Conservation (phyloP, 2,888 invertebrate genomes). For the Tetragonisca angustula region DNA sequence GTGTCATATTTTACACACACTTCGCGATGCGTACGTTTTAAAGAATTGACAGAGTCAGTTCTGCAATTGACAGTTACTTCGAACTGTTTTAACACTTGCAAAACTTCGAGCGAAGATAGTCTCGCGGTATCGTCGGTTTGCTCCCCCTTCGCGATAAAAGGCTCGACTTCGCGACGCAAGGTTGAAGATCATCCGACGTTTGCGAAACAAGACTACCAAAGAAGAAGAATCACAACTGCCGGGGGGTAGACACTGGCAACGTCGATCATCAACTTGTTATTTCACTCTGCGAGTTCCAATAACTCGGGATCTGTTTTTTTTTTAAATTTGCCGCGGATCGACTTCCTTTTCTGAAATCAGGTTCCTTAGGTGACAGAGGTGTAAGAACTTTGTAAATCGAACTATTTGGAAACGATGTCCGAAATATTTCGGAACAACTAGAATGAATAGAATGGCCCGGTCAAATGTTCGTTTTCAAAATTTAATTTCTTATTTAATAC, state of each 20-base stretch:
- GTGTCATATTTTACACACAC: background rate
- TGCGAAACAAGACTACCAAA: background rate
- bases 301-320: background rate
- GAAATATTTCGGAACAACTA: background rate
- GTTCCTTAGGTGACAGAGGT: background rate
- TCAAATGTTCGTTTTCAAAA: background rate
- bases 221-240: background rate
- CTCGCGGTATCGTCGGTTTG: conserved; percentile 10
- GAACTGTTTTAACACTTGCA: too few species aligned
- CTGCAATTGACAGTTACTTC: background rate
- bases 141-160: conserved; percentile 43
- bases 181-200: conserved; percentile 32
- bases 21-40: background rate
- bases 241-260: background rate
- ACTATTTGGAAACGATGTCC: background rate
- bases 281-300: background rate
- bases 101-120: background rate
- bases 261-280: conserved; percentile 12
- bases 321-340: background rate
- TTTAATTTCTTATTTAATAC: too few species aligned
- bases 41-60: background rate
- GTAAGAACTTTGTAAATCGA: too few species aligned
- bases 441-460: background rate
- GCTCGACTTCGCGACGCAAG: conserved; percentile 7
- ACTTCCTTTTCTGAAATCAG: background rate